These are phyloP conservation scores for Paramormyrops hopkinsi DNA, from an alignment of 2,797 vertebrate genomes.

Conservation along the genomic window DNA sequence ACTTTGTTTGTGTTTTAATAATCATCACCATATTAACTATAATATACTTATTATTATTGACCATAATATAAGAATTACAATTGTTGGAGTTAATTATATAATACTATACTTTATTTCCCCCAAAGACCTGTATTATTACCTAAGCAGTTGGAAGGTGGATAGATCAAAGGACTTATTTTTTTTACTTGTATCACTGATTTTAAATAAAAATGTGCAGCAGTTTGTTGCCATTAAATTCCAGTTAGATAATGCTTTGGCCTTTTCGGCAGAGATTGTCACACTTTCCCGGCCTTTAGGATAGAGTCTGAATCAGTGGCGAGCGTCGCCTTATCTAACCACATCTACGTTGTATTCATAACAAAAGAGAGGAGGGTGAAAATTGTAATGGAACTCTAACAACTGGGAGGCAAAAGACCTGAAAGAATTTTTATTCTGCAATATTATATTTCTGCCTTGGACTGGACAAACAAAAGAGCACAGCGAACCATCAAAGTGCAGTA, in stretches of 20 bases:
- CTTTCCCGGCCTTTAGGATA: constrained; percentile 12
- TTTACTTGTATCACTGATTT: not conserved
- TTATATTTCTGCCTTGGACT: constrained; percentile 69
- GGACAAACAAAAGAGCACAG: constrained; percentile 65
- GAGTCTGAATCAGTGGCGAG: constrained; percentile 51
- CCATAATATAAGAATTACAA: not conserved
- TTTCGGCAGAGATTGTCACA: not conserved
- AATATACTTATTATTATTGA: not conserved
- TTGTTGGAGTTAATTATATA: not conserved
- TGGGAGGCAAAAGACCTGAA: constrained; percentile 61
- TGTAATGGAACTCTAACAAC: constrained; percentile 66
- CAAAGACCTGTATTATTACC: not conserved
- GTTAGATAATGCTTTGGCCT: not conserved
- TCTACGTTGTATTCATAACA: constrained; percentile 67
- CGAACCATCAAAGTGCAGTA: constrained; percentile 70
- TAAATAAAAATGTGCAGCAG: not conserved
- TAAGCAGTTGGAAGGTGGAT: not conserved
- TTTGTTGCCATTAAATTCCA: not conserved
- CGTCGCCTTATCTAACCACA: constrained; percentile 61
- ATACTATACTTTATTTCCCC: not conserved
- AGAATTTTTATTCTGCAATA: constrained; percentile 74
- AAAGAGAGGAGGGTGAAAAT: constrained; percentile 47
- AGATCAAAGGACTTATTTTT: not conserved
- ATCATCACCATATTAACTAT: not conserved
- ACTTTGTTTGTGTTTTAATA: not conserved